These are phyloP conservation scores for Amphiprion ocellaris DNA, from an alignment of 2,113 vertebrate genomes.

Conservation along the genomic window DNA sequence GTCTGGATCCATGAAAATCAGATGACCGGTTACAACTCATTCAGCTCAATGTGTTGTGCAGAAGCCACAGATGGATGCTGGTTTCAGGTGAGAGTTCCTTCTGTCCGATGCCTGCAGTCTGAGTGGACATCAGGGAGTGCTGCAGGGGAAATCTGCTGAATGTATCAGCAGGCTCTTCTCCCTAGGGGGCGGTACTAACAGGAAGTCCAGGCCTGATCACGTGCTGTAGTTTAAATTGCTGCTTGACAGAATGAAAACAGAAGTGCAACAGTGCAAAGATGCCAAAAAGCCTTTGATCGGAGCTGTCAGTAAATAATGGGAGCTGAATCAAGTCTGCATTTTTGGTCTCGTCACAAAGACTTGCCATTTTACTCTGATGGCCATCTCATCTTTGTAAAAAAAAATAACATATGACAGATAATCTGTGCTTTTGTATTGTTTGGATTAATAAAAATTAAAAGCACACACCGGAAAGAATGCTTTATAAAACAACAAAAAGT, in stretches of 20 bases:
- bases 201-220: constrained; percentile 11
- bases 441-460: too few relatives aligned
- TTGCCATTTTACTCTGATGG: too few relatives aligned
- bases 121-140: constrained; percentile 6
- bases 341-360: too few relatives aligned
- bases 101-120: neutral
- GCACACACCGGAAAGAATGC: too few relatives aligned
- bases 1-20: too few relatives aligned
- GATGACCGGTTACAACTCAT: neutral
- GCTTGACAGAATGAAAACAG: neutral
- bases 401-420: too few relatives aligned
- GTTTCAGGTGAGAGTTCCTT: neutral
- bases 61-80: neutral
- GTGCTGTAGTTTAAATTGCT: neutral
- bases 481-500: too few relatives aligned
- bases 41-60: constrained; percentile 33
- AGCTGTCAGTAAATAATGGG: too few relatives aligned
- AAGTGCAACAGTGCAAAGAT: neutral
- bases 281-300: neutral
- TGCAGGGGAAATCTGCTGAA: constrained; percentile 47
- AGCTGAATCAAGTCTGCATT: too few relatives aligned
- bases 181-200: constrained; percentile 43
- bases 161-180: constrained; percentile 38
- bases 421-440: too few relatives aligned
- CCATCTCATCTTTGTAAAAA: too few relatives aligned